Evolutionary conservation across 1,140 invertebrate genomes (phyloP).

Genomic region (Wiebesia pumilae): DNA sequence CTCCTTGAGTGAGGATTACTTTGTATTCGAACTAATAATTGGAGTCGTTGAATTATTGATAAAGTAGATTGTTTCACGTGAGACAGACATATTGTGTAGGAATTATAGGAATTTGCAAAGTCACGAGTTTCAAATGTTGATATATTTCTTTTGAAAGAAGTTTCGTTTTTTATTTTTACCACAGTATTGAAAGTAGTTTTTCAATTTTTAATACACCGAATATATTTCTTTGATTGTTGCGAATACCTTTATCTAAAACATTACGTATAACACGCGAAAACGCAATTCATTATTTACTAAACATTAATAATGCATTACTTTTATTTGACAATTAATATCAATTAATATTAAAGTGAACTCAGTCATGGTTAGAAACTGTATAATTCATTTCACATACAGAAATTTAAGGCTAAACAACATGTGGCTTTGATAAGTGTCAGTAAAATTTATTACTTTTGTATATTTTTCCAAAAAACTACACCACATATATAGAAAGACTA

Average conservation of each 20-base stretch:
- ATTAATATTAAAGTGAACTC: constrained; percentile 1
- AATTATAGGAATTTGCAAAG: too few species aligned
- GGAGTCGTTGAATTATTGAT: too few species aligned
- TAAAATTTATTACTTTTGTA: constrained; percentile 40
- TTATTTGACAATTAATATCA: background rate
- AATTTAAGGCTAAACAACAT: constrained; percentile 28
- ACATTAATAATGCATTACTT: background rate
- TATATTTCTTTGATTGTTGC: background rate
- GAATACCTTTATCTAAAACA: background rate
- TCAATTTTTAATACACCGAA: background rate
- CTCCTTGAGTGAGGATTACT: too few species aligned
- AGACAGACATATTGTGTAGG: too few species aligned
- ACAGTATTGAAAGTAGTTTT: background rate
- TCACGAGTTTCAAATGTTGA: too few species aligned
- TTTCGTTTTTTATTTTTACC: too few species aligned
- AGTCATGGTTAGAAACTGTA: constrained; percentile 1
- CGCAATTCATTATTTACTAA: background rate
- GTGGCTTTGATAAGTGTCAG: constrained; percentile 44
- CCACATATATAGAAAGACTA: background rate
- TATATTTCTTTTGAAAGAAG: too few species aligned
- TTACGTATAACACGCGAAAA: background rate
- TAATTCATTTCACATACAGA: constrained; percentile 25
- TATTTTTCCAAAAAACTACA: constrained; percentile 34
- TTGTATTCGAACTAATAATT: too few species aligned
- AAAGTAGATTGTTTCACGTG: too few species aligned